Conservation (phyloP, 2,888 invertebrate species). For the Rhyacophila evoluta region DNA sequence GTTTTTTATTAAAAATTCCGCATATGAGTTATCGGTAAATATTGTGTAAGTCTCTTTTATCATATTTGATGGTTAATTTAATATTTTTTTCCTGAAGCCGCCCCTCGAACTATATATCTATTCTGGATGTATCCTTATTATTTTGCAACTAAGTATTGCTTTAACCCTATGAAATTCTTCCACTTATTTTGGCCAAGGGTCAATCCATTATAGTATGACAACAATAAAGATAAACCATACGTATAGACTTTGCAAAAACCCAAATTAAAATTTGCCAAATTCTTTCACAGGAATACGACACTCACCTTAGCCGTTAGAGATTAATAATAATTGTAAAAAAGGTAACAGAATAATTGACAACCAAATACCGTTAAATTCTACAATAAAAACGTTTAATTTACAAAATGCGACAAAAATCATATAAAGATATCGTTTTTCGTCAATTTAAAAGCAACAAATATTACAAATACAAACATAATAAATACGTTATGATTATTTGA, state of each 20-base stretch:
- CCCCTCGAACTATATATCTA: not conserved
- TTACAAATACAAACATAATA: not conserved
- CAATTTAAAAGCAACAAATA: no score
- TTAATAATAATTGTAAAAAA: not conserved
- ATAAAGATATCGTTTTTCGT: no score
- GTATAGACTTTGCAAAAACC: not conserved
- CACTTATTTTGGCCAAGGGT: slow-evolving; percentile 26
- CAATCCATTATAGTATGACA: slow-evolving; percentile 3
- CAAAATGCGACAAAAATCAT: no score
- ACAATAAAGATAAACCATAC: slow-evolving; percentile 11
- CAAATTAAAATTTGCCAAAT: not conserved
- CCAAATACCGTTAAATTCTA: not conserved
- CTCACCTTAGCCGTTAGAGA: not conserved
- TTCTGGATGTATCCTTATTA: slow-evolving; percentile 30
- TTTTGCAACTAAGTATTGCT: slow-evolving; percentile 27
- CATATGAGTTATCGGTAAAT: no score
- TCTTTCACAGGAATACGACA: not conserved
- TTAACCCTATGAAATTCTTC: slow-evolving; percentile 11
- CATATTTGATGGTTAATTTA: no score
- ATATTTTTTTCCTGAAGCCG: not conserved
- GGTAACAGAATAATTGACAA: not conserved
- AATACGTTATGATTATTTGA: not conserved
- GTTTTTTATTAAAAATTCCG: no score
- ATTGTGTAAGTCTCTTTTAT: no score
- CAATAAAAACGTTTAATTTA: no score